These are phyloP conservation scores for Corythornis vintsioides DNA, from an alignment of 2,113 vertebrate genomes.

Conservation along the genomic window DNA sequence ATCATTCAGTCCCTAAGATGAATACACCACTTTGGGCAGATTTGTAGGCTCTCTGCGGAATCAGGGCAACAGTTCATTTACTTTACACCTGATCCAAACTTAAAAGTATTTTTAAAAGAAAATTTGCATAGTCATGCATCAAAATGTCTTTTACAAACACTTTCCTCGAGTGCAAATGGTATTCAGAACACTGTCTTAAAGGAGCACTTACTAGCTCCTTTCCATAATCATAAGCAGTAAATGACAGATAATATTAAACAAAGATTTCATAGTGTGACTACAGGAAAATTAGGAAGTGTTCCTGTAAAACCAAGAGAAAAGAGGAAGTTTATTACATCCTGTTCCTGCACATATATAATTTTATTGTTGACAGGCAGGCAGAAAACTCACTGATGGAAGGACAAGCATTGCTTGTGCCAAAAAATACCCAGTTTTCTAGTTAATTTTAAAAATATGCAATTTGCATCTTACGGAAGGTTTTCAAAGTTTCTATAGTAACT, in stretches of 20 bases:
- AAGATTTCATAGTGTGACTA: background rate
- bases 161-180: background rate
- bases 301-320: background rate
- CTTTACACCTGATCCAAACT: background rate
- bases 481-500: slow-evolving; percentile 67
- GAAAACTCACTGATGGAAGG: background rate
- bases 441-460: slow-evolving; percentile 26
- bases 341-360: background rate
- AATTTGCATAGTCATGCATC: background rate
- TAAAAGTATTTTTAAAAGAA: background rate
- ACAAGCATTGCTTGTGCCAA: background rate
- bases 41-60: background rate
- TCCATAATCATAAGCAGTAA: background rate
- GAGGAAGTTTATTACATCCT: background rate
- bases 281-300: background rate
- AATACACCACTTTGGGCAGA: background rate
- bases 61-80: background rate
- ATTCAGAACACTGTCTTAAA: background rate
- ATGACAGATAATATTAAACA: background rate
- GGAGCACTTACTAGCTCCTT: background rate
- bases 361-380: background rate
- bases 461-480: slow-evolving; percentile 45
- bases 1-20: background rate
- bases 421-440: background rate
- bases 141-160: background rate